Conservation (phyloP, 2,888 invertebrate genomes). For the Eucriotettix oculatus region DNA sequence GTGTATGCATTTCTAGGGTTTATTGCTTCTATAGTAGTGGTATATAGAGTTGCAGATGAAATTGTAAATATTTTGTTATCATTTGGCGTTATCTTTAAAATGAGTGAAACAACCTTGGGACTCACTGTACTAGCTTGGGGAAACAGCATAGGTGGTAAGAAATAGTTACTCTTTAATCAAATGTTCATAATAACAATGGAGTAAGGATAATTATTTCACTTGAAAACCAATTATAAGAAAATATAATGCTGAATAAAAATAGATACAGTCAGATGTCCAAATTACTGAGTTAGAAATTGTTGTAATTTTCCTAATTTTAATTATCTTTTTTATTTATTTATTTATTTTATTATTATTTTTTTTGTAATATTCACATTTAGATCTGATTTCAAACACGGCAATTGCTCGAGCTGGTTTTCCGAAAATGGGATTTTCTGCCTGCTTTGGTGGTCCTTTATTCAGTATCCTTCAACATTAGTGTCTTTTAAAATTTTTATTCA, state of each 20-base stretch:
- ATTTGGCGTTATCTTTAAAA: constrained; percentile 37
- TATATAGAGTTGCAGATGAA: constrained; percentile 43
- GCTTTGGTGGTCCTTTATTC: constrained; percentile 50
- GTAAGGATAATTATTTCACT: too few species aligned
- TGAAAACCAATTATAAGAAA: too few species aligned
- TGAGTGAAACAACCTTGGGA: constrained; percentile 41
- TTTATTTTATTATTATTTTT: not conserved
- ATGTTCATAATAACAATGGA: too few species aligned
- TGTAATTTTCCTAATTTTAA: not conserved
- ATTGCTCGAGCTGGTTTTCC: constrained; percentile 44
- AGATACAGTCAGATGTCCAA: too few species aligned
- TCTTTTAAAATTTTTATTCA: not conserved
- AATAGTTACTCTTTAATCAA: too few species aligned
- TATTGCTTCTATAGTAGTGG: constrained; percentile 36
- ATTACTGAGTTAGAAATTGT: too few species aligned
- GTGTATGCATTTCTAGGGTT: constrained; percentile 39
- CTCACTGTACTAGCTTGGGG: constrained; percentile 49
- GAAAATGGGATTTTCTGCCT: constrained; percentile 47
- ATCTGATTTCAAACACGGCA: constrained; percentile 39
- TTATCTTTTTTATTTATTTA: not conserved
- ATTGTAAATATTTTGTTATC: constrained; percentile 36
- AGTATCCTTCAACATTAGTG: constrained; percentile 27
- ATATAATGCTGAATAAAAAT: too few species aligned
- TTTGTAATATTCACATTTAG: constrained; percentile 16
- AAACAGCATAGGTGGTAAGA: constrained; percentile 36